Evolutionary conservation across 1,140 invertebrate genomes (phyloP), one percentile per base, ranked within the genome.

Genomic region (Dinothrombium tinctorium): DNA sequence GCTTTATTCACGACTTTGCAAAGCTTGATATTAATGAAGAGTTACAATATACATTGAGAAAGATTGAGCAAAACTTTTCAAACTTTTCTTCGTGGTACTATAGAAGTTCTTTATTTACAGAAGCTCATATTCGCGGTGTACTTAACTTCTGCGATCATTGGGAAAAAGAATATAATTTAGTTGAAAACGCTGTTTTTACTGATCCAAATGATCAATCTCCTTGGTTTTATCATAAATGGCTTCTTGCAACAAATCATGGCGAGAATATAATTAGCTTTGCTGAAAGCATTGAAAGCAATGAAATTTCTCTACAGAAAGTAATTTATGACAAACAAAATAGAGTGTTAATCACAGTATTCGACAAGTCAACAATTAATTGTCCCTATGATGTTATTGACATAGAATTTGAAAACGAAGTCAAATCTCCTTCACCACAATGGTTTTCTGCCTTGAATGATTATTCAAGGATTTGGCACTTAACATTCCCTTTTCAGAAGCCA

Each of bases 81-180:
- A 96, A 96, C 61, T 96, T 94, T 61, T 95, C 89, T 1, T 83
- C 89, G 0, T 96, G 89, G 89, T 89, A 96, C 67, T 90, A 94
- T 54, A 70, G 90, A 32, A 90, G 83, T 59, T 81, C 78, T 61
- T 63, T 95, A 48, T 60, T 92, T 33, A 33, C 26, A 23, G 11
- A 36, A 29, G 0, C 33, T 24, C 17, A 15, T 32, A 4, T 19
- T 39, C 4, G 42, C 14, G 37, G 24, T 15, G 15, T 32, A 21
- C 14, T 33, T 37, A 12, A 31, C 40, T 37, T 49, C 23, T 19
- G 20, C 17, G 15, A 32, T 15, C 19, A 31, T 14, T 38, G 26
- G 28, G 4, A 45, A 9, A 23, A 47, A 63, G 74, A 95, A 60
- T 63, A 89, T 50, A 72, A 81, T 54, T 66, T 89, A 47, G 80